Evolutionary conservation across 64 coral and sea anemone species (phyloP).

Genomic region (Catalaphyllia jardinei): DNA sequence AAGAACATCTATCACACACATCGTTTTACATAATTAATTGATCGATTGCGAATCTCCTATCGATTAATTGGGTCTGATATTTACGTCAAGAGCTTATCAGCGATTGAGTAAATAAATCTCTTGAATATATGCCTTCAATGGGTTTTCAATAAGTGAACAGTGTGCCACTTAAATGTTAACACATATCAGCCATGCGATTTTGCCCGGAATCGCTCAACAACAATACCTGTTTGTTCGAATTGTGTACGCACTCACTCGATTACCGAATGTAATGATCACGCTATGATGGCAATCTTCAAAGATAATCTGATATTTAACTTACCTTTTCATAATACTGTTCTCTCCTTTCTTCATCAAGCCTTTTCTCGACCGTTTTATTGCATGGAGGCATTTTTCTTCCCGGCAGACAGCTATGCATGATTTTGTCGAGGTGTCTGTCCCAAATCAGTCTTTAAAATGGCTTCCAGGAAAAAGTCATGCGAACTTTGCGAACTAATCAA

Average conservation of each 20-base stretch:
- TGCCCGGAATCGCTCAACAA: too few species aligned
- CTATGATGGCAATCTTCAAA: neutral
- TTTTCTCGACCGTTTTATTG: constrained; percentile 32
- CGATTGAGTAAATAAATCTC: neutral
- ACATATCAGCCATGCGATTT: too few species aligned
- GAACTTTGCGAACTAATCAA: neutral
- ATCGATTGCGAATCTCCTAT: neutral
- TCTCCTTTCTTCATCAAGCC: constrained; percentile 21
- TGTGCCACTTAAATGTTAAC: neutral
- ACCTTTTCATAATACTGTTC: constrained; percentile 11
- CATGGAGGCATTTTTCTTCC: constrained; percentile 32
- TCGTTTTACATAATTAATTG: neutral
- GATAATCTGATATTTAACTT: neutral
- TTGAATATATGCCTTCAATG: neutral
- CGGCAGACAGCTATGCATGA: constrained; percentile 38
- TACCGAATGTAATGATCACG: neutral
- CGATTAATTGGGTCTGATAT: neutral
- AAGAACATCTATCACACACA: too few species aligned
- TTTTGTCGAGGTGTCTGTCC: neutral
- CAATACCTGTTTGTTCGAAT: too few species aligned
- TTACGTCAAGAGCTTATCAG: neutral
- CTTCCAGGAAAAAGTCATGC: neutral
- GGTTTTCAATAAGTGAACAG: neutral
- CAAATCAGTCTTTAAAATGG: neutral
- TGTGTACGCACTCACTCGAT: too few species aligned